Evolutionary conservation across 2,113 vertebrate genomes (phyloP), one percentile per base, ranked within the genome.

Genomic region (Mus pahari): DNA sequence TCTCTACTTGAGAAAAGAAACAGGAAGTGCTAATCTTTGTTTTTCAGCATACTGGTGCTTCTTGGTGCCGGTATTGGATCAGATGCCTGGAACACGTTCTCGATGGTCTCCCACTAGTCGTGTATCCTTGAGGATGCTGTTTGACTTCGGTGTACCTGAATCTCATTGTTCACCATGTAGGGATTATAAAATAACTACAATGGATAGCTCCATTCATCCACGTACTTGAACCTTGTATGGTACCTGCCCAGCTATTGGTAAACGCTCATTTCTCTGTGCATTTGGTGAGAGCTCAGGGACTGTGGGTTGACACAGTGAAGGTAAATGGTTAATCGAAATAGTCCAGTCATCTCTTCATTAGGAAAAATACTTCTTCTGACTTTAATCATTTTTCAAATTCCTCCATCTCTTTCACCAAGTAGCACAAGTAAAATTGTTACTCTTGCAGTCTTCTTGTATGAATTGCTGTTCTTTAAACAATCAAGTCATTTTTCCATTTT

Each of bases 331-430:
- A 62, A 93, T 86, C 64, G 19, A 26, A 95, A 68, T 4, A 75
- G 26, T n/a, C 19, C 62, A 42, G 68, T 20, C 8, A 1, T 73
- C 86, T 92, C 42, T 55, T 66, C 39, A 64, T 70, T 6, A 55
- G 92, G 58, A 90, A 94, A 71, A 91, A 87, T 16, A 39, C 9
- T 75, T 89, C 45, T 62, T 86, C 66, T 20, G 13, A 11, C 94
- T 33, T 88, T 19, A 84, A 78, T 83, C 86, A 62, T 8, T 78
- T 62, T 73, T 88, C 14, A 36, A 82, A 81, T n/a, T 53, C 39
- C 10, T 50, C 24, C 5, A 1, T 42, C 14, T n/a, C 22, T 90
- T 22, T 14, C 20, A 70, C 39, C 22, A 7, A 75, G 45, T 4
- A 71, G 19, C 45, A 60, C 33, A 91, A 62, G 71, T 73, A 79